A percentile compares a stretch with the other conserved stretches of the same genome.
These are phyloP conservation scores for Bufo bufo DNA, from an alignment of 2,113 vertebrate species.

Conservation along the genomic window DNA sequence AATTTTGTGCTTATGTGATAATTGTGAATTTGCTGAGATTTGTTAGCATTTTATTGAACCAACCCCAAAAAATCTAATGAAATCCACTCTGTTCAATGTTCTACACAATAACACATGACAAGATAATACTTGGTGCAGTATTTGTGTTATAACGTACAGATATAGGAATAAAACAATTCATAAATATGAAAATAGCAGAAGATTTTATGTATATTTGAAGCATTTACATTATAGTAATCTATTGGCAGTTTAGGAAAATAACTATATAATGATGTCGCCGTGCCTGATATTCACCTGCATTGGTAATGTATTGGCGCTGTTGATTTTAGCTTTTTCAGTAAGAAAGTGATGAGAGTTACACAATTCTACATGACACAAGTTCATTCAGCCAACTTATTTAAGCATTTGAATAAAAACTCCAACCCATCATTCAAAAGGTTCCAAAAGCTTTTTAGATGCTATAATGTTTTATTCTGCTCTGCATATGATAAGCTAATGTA, in stretches of 20 bases:
- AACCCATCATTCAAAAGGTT: conserved; percentile 20
- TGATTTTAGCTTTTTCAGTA: background rate
- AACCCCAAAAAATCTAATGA: background rate
- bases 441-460: conserved; percentile 38
- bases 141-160: background rate
- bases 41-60: background rate
- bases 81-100: background rate
- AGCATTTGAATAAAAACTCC: conserved; percentile 2
- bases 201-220: background rate
- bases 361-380: background rate
- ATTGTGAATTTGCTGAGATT: background rate
- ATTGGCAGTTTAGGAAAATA: background rate
- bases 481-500: conserved; percentile 46
- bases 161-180: background rate
- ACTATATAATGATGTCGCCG: background rate
- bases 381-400: background rate
- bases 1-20: background rate
- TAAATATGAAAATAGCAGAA: background rate
- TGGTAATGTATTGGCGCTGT: background rate
- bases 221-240: background rate
- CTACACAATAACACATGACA: background rate
- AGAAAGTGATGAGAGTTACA: background rate
- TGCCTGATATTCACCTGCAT: background rate
- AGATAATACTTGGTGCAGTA: background rate
- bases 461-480: conserved; percentile 46